phyloP scores from a whole-genome alignment of 2,888 invertebrate species.

The Nemoura dubitans region DNA sequence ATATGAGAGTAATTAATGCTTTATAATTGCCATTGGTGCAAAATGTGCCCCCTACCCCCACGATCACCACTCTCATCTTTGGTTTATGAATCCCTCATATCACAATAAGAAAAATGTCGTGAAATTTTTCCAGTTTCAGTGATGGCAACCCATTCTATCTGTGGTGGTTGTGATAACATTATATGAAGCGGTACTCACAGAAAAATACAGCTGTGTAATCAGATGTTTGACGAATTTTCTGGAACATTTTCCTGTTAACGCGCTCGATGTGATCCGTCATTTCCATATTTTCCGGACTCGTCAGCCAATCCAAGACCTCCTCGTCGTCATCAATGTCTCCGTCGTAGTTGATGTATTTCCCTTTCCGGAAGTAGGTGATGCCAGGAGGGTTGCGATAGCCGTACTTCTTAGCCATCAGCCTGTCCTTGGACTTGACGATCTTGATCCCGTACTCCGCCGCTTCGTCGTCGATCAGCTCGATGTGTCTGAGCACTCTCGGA shows the following conservation, averaged over 20 bases:
- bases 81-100: too few species aligned
- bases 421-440: constrained; percentile 86
- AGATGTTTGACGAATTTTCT: constrained; percentile 86
- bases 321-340: constrained; percentile 91
- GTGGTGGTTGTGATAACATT: not conserved
- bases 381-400: constrained; percentile 90
- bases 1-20: too few species aligned
- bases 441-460: constrained; percentile 91
- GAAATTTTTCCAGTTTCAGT: too few species aligned
- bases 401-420: constrained; percentile 92
- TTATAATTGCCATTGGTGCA: too few species aligned
- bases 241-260: constrained; percentile 92
- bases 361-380: constrained; percentile 89
- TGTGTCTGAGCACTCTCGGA: constrained; percentile 81
- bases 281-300: constrained; percentile 94
- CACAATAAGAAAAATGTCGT: too few species aligned
- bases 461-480: constrained; percentile 91
- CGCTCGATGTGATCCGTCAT: constrained; percentile 91
- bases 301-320: constrained; percentile 88
- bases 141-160: too few species aligned
- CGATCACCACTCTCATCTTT: too few species aligned
- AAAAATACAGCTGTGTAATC: constrained; percentile 93
- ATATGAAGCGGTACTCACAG: constrained; percentile 71
- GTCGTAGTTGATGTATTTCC: constrained; percentile 89
- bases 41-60: too few species aligned